Evolutionary conservation across 37 sponge, comb jelly and placozoan genomes (phyloP), one percentile per base, ranked within the genome.

Genomic region (Dysidea cf. avara): DNA sequence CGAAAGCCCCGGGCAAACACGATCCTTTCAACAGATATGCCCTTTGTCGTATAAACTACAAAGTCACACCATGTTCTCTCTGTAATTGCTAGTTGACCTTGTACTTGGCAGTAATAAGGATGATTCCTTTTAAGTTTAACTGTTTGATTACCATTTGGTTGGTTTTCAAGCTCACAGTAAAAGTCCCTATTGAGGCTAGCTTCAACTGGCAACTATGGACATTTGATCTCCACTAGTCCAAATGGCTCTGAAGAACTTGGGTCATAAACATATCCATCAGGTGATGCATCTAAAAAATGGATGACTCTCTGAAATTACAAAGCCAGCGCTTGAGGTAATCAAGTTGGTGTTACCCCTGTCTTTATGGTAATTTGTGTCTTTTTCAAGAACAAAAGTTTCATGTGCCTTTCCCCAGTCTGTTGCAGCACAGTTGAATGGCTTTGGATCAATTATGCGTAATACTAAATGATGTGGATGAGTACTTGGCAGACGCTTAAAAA

Each of bases 381-480:
- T 17, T 28, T 75, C 25, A 22, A 63, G 55, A 31, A 57, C 78
- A 32, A 52, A 7, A 22, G 56, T 13, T 38, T 77, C 69, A 60
- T 53, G 5, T 52, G 7, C 3, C n/a, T n/a, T n/a, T n/a, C n/a
- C n/a, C n/a, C n/a, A n/a, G n/a, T n/a, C n/a, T n/a, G n/a, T n/a
- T 16, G 68, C 58, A 11, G 22, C 18, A 9, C 67, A 37, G 30
- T 2, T 6, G 65, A 77, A 66, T 35, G 40, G 56, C 65, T 81
- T 64, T 36, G 53, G 58, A 18, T 53, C 61, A 11, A 77, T 43
- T 24, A 69, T 66, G 31, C 46, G 48, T 12, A 67, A 30, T 9
- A 77, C 78, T 40, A 77, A 35, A 18, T 26, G 20, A 21, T 68
- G 35, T 37, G 80, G 71, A 13, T 69, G 37, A 47, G 80, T 79